phyloP scores from a whole-genome alignment of 2,797 vertebrate species.

The Sebastolobus alascanus region DNA sequence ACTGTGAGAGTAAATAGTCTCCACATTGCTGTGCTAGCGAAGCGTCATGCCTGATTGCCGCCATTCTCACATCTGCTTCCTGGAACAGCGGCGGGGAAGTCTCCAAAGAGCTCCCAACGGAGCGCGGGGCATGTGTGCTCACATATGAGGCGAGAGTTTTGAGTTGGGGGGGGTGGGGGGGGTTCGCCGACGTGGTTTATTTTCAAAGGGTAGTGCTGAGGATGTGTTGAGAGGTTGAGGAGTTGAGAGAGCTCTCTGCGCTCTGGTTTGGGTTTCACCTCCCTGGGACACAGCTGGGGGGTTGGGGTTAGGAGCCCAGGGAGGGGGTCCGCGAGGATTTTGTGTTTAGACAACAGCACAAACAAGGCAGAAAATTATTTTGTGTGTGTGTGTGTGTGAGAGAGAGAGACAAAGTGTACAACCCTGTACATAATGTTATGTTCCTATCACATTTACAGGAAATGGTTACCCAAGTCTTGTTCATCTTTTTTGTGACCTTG shows the following conservation, averaged over 20 bases:
- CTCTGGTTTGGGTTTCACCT: slow-evolving; percentile 79
- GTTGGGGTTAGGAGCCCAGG: slow-evolving; percentile 26
- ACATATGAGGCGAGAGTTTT: slow-evolving; percentile 71
- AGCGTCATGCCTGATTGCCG: slow-evolving; percentile 64
- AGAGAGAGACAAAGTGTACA: neutral
- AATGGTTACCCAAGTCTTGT: slow-evolving; percentile 22
- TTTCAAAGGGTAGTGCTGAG: slow-evolving; percentile 82
- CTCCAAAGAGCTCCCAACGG: slow-evolving; percentile 72
- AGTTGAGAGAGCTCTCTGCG: slow-evolving; percentile 76
- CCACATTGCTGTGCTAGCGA: slow-evolving; percentile 53
- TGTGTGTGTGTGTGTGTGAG: slow-evolving; percentile 1
- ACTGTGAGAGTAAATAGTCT: slow-evolving; percentile 59
- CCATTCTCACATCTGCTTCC: slow-evolving; percentile 83
- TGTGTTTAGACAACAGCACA: slow-evolving; percentile 66
- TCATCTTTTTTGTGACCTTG: slow-evolving; percentile 15
- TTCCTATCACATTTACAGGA: slow-evolving; percentile 16
- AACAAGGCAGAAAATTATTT: slow-evolving; percentile 47
- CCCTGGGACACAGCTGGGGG: slow-evolving; percentile 71
- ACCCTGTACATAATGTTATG: neutral
- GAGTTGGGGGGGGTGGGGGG: slow-evolving; percentile 50
- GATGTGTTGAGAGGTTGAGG: slow-evolving; percentile 84
- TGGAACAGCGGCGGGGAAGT: slow-evolving; percentile 72
- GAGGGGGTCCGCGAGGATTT: slow-evolving; percentile 30
- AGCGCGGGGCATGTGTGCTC: slow-evolving; percentile 75
- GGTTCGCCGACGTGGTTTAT: slow-evolving; percentile 75